These are phyloP conservation scores for Varroa destructor DNA, from an alignment of 1,140 invertebrate genomes.

Conservation along the genomic window DNA sequence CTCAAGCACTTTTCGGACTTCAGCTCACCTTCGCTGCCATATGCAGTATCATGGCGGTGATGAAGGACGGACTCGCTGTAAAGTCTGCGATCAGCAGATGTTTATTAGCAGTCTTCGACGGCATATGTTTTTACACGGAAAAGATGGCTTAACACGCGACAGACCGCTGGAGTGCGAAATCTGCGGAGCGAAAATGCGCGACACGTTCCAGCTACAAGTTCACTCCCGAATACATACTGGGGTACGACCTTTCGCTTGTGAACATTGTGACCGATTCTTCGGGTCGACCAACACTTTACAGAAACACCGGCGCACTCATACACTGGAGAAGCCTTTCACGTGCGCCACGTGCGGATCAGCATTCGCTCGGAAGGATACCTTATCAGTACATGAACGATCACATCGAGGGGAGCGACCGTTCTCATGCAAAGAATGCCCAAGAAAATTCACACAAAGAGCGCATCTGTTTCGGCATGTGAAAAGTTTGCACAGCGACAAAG, in stretches of 20 bases:
- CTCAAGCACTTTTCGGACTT: background rate
- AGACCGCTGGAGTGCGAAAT: background rate
- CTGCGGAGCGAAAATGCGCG: background rate
- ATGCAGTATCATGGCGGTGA: background rate
- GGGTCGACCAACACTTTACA: background rate
- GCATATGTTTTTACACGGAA: background rate
- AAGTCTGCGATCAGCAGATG: background rate
- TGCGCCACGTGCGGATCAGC: background rate
- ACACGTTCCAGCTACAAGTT: background rate
- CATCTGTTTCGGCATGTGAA: background rate
- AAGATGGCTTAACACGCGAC: background rate
- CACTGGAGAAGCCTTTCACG: background rate
- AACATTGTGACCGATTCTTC: background rate
- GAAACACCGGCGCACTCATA: conserved; percentile 8
- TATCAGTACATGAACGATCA: background rate
- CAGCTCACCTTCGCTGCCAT: background rate
- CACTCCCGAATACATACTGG: background rate
- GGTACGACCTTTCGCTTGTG: too few relatives aligned
- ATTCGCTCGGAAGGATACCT: background rate
- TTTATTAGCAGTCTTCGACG: background rate
- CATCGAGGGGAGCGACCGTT: background rate
- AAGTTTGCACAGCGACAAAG: background rate
- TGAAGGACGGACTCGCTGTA: background rate
- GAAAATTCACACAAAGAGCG: conserved; percentile 1
- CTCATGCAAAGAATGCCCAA: background rate